phyloP scores from a whole-genome alignment of 2,797 vertebrate species.

The Buphagus erythrorhynchus region DNA sequence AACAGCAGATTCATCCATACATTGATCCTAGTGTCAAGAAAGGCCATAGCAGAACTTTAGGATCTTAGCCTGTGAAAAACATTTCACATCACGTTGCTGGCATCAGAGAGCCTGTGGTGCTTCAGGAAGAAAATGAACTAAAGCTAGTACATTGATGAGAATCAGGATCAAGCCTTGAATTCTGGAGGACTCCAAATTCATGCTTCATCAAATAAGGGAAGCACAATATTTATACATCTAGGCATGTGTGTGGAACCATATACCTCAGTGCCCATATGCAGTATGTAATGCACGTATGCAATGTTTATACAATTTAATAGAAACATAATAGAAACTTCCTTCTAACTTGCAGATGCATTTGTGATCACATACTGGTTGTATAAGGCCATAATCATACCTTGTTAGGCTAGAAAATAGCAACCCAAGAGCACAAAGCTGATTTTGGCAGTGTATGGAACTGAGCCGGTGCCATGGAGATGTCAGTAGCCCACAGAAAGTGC shows the following conservation, averaged over 20 bases:
- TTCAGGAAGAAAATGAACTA: not conserved
- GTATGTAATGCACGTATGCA: rapidly evolving
- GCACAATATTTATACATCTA: not conserved
- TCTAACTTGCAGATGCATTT: not conserved
- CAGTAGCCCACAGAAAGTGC: not conserved
- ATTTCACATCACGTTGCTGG: not conserved
- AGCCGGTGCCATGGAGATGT: not conserved
- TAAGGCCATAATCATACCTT: not conserved
- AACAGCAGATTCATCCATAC: slow-evolving; percentile 40
- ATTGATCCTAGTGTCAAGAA: slow-evolving; percentile 24
- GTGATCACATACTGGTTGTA: not conserved
- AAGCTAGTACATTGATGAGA: not conserved
- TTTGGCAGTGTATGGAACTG: not conserved
- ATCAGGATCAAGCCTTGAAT: not conserved
- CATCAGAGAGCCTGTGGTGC: not conserved
- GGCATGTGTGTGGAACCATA: not conserved
- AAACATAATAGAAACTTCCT: not conserved
- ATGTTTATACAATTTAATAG: not conserved
- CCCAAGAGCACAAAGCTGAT: not conserved
- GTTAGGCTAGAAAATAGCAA: not conserved
- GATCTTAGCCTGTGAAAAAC: not conserved
- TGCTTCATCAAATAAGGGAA: not conserved
- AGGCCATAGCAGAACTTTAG: not conserved
- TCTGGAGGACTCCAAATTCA: not conserved
- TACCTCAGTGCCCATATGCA: not conserved